Base-by-base conservation (phyloP, 2,888 invertebrate species). In the Rhaphigaster nebulosa region DNA sequence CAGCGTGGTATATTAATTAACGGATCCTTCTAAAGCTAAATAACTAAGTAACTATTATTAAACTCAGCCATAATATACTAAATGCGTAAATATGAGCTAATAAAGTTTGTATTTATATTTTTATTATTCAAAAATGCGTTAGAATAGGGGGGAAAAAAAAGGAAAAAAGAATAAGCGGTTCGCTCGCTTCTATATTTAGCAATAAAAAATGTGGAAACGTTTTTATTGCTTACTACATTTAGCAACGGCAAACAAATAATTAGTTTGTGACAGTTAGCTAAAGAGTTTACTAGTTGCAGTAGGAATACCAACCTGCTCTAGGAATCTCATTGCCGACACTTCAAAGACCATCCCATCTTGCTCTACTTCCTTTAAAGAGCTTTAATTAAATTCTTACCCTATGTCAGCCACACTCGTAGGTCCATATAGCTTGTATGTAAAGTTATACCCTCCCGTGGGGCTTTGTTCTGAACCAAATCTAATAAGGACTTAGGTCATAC, bases 361-460 rank as follows among this genome's bases (percentile, higher is more conserved):
- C 65, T 65, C 65, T 80, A 38, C 80, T 41, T 80, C 80, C 80
- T 38, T 41, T 80, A 80, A 80, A 80, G 80, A 41, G 38, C 41
- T 41, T 80, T 80, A 80, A 80, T 80, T 80, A 80, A 80, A 80
- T 80, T 80, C 80, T 80, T 80, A 80, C 80, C 80, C 38, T 41
- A 80, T 26, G 80, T 80, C 80, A 80, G 80, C 80, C 80, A 34
- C 80, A 80, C 80, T 80, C 80, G 38, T 41, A 80, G 65, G 65
- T 65, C 65, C 65, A n/a, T 65, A 65, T 65, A 65, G 65, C 65
- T 29, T 65, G 65, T 65, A 65, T 65, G 65, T 65, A 65, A 65
- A 65, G 65, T 65, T 65, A 65, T 65, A 65, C 65, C 65, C 0
- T 12, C 29, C 65, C 15, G 2, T 6, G 65, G 65, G 65, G 60